Evolutionary conservation across 2,888 invertebrate species (phyloP), one percentile per base, ranked within the genome.

Genomic region (Drosophila merina): DNA sequence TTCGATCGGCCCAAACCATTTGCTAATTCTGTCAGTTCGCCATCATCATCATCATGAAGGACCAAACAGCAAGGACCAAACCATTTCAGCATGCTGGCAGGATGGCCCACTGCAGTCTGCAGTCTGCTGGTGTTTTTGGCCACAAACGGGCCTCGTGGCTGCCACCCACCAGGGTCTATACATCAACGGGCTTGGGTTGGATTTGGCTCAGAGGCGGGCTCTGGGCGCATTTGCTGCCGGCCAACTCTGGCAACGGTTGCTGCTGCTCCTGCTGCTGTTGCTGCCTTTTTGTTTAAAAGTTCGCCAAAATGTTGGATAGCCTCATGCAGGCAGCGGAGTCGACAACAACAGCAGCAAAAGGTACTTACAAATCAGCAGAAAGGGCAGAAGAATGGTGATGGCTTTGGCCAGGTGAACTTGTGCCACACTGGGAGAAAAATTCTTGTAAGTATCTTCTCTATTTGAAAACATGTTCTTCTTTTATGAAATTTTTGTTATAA

Each of bases 231-330:
- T 36, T 64, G 57, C 59, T 66, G 60, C 14, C 58, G 45, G 68
- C 66, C 51, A 59, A 42, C 60, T 62, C 60, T 6, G 0, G 28
- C 28, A 28, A 28, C 28, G 66, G 33, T 40, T 48, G 55, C 47
- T 51, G 73, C 20, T 20, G 20, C 20, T 20, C 20, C 20, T 20
- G 20, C 20, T 20, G 33, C 36, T 48, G 52, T 44, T 51, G 73
- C 55, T 76, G 72, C 74, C 75, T 81, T 81, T 85, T 75, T 84
- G 79, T 78, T 85, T 60, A 87, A 85, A 85, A 83, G 87, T 85
- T 85, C 87, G 81, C 79, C 73, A 75, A 87, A 85, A 76, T 79
- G 82, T 77, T 76, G 77, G 84, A 66, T 70, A 84, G 74, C 80
- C 80, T 66, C 77, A 77, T 83, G 62, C 73, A 76, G 60, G 76